Evolutionary conservation across 2,113 vertebrate species (phyloP).

Genomic region (Cavia porcellus): DNA sequence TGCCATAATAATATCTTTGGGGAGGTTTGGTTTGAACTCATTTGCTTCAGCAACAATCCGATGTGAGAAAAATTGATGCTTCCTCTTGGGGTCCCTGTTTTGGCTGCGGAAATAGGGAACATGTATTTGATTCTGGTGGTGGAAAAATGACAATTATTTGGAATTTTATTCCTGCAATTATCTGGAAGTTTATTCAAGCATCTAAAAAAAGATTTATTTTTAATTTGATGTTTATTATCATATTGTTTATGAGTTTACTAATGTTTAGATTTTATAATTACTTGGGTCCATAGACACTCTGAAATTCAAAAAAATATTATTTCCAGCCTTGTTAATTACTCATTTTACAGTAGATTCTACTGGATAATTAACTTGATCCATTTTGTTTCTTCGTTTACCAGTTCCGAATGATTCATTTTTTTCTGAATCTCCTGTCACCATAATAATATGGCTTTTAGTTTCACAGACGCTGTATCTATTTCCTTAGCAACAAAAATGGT

Average conservation of each 20-base stretch:
- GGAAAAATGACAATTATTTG: background rate
- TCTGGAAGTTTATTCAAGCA: background rate
- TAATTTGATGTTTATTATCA: background rate
- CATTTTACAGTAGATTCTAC: background rate
- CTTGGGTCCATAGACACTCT: background rate
- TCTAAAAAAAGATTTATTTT: background rate
- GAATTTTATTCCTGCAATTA: background rate
- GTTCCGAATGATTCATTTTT: background rate
- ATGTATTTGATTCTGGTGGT: background rate
- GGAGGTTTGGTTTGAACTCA: background rate
- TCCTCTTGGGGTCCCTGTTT: background rate
- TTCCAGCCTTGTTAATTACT: background rate
- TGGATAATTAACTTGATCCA: background rate
- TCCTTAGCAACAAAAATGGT: background rate
- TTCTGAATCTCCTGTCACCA: background rate
- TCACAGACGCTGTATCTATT: background rate
- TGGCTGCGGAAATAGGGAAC: fast-evolving
- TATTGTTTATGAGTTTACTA: background rate
- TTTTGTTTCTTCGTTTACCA: background rate
- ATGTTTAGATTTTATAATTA: background rate
- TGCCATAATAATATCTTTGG: background rate
- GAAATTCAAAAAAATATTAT: background rate
- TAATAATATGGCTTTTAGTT: background rate
- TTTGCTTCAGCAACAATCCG: background rate
- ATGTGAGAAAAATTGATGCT: background rate